Evolutionary conservation across 2,888 invertebrate genomes (phyloP).

Genomic region (Kryphioiulus occultus): DNA sequence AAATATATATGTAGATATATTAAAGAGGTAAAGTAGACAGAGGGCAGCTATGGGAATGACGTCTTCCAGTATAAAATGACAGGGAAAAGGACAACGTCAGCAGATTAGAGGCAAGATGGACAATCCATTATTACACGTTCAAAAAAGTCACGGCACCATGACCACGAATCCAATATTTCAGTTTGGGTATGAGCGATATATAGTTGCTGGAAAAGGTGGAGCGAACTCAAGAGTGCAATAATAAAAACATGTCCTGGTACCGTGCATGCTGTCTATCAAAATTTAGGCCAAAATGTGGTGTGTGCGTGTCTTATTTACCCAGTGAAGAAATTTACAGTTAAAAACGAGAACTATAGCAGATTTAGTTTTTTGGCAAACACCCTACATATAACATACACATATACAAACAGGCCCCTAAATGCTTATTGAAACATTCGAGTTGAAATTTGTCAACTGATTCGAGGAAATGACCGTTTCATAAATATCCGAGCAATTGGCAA

Average conservation of each 20-base stretch:
- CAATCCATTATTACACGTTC: neutral
- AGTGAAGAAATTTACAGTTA: neutral
- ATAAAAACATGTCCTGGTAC: neutral
- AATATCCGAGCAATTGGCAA: neutral
- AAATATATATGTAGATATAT: neutral
- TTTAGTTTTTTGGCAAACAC: slow-evolving; percentile 39
- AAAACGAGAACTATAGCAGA: slow-evolving; percentile 27
- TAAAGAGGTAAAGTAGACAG: neutral
- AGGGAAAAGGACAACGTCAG: neutral
- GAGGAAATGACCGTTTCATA: neutral
- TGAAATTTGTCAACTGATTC: neutral
- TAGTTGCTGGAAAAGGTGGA: neutral
- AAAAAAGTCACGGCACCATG: neutral
- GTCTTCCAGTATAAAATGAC: neutral
- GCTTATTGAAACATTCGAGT: slow-evolving; percentile 13
- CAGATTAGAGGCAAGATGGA: neutral
- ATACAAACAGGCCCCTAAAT: slow-evolving; percentile 26
- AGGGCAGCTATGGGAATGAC: slow-evolving; percentile 1
- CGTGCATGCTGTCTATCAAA: slow-evolving; percentile 29
- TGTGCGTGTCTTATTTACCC: neutral
- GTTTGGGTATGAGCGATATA: neutral
- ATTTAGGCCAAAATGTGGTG: slow-evolving; percentile 15
- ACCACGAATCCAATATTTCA: neutral
- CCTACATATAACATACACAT: slow-evolving; percentile 21
- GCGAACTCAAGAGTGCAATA: neutral